These are phyloP conservation scores for Iguana delicatissima DNA, from an alignment of 2,797 vertebrate genomes.

Conservation along the genomic window DNA sequence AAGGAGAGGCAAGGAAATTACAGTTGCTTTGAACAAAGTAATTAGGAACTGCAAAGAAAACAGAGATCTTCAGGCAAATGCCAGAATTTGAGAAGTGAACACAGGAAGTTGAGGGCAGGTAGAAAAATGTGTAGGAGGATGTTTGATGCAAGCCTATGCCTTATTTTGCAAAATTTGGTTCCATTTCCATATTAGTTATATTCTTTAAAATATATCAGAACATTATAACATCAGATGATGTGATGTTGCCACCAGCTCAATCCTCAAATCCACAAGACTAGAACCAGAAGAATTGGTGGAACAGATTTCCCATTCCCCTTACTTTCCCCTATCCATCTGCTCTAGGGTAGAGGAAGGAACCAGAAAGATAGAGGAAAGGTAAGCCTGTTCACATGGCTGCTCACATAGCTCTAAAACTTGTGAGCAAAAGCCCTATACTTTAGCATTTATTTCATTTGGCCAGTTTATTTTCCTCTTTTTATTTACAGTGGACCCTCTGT, in stretches of 20 bases:
- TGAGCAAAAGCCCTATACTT: neutral
- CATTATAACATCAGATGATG: neutral
- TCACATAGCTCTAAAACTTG: neutral
- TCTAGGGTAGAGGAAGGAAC: neutral
- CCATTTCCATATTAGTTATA: constrained; percentile 38
- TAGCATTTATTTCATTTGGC: neutral
- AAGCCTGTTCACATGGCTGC: neutral
- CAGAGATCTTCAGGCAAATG: constrained; percentile 62
- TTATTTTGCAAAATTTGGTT: constrained; percentile 30
- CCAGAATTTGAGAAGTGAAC: constrained; percentile 16
- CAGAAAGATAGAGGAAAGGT: neutral
- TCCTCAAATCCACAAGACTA: neutral
- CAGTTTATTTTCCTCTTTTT: neutral
- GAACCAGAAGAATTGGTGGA: neutral
- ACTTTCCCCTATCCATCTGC: neutral
- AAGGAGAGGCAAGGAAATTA: constrained; percentile 37
- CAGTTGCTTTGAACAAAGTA: constrained; percentile 47
- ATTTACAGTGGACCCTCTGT: no score
- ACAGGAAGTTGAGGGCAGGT: constrained; percentile 54
- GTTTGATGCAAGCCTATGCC: constrained; percentile 58
- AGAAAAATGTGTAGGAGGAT: constrained; percentile 57
- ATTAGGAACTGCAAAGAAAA: constrained; percentile 72
- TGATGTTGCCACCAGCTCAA: neutral
- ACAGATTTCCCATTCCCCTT: neutral
- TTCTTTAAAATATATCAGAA: constrained; percentile 40